These are phyloP conservation scores for Merodon equestris DNA, from an alignment of 2,888 invertebrate genomes.

Conservation along the genomic window DNA sequence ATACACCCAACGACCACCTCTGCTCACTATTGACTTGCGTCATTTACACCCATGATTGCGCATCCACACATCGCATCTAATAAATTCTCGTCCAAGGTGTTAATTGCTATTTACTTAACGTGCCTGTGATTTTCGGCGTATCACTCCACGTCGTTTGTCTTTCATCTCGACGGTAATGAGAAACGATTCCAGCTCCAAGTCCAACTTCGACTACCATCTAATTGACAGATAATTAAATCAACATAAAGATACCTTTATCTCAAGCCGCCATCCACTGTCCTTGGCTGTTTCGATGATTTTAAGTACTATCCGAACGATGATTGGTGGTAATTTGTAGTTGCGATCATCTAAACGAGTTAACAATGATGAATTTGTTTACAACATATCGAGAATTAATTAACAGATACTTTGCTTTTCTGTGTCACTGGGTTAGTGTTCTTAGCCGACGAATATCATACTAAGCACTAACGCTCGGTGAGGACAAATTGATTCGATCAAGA, in stretches of 20 bases:
- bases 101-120: slow-evolving; percentile 68
- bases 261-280: slow-evolving; percentile 25
- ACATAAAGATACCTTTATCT: slow-evolving; percentile 51
- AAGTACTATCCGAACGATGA: slow-evolving; percentile 54
- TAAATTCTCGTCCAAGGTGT: slow-evolving; percentile 66
- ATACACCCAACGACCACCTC: slow-evolving; percentile 24
- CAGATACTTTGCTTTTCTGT: no score
- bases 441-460: no score
- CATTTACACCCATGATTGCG: slow-evolving; percentile 65
- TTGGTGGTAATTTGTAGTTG: slow-evolving; percentile 51
- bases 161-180: slow-evolving; percentile 52
- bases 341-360: slow-evolving; percentile 52
- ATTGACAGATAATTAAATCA: slow-evolving; percentile 65
- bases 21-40: slow-evolving; percentile 58
- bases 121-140: slow-evolving; percentile 55
- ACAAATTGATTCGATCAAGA: slow-evolving; percentile 58
- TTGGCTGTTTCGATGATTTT: slow-evolving; percentile 27
- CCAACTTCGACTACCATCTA: slow-evolving; percentile 58
- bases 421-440: not conserved
- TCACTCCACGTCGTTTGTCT: slow-evolving; percentile 36
- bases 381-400: not conserved
- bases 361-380: slow-evolving; percentile 40
- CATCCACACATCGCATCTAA: slow-evolving; percentile 63
- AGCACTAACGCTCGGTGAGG: slow-evolving; percentile 28
- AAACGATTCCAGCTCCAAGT: slow-evolving; percentile 12